Conservation (phyloP, 2,797 vertebrate genomes). For the Pseudochirops corinnae region DNA sequence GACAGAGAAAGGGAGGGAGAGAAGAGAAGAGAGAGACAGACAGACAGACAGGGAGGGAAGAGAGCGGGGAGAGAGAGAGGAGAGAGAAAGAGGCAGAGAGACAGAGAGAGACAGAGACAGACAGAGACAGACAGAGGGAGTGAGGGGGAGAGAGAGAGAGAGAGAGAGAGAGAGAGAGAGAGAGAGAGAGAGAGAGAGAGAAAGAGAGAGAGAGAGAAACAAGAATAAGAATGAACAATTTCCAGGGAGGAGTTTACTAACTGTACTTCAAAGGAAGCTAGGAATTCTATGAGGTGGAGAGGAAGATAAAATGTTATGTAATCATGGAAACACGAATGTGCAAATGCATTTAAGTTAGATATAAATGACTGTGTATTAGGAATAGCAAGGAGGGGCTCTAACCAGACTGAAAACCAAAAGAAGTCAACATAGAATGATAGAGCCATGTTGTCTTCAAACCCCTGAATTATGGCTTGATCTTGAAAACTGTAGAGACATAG, state of each 20-base stretch:
- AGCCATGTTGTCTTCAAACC: neutral
- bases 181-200: too few relatives aligned
- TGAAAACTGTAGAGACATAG: neutral
- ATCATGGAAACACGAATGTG: neutral
- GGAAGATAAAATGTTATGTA: neutral
- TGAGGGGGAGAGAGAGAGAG: too few relatives aligned
- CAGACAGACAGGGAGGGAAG: too few relatives aligned
- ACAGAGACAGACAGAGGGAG: too few relatives aligned
- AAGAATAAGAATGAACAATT: neutral
- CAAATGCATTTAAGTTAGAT: neutral
- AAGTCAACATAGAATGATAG: neutral
- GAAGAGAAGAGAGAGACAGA: too few relatives aligned
- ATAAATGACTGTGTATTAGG: neutral
- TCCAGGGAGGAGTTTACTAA: neutral
- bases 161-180: too few relatives aligned
- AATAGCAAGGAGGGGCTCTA: neutral
- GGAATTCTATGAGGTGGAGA: neutral
- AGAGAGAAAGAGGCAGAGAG: too few relatives aligned
- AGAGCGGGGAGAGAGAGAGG: too few relatives aligned
- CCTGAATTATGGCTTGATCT: neutral
- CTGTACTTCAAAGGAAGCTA: neutral
- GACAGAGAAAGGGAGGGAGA: too few relatives aligned
- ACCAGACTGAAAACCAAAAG: neutral
- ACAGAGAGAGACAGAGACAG: too few relatives aligned
- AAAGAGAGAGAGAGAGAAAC: too few relatives aligned